phyloP scores from a whole-genome alignment of 2,888 invertebrate genomes.

The Tenthredo mesomela region DNA sequence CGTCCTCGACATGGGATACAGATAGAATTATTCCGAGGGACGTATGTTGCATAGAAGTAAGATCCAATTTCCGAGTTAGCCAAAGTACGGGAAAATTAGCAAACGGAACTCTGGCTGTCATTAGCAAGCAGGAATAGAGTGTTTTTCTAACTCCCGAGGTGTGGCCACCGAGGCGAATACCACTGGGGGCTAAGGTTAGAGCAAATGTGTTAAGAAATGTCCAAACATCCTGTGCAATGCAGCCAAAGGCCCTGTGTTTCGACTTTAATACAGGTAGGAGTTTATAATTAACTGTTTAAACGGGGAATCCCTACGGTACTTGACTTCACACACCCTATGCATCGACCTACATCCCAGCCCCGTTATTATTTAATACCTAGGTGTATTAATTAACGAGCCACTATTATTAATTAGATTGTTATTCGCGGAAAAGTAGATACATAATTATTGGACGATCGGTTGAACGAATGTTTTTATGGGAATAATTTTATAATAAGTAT shows the following conservation, averaged over 20 bases:
- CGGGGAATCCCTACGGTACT: conserved; percentile 45
- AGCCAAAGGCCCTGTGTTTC: not conserved
- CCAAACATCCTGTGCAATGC: conserved; percentile 41
- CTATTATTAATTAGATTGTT: conserved; percentile 34
- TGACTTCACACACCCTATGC: conserved; percentile 40
- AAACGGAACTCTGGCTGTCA: not conserved
- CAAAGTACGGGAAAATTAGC: not conserved
- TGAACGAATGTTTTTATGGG: not conserved
- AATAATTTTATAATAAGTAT: not conserved
- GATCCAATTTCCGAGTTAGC: not conserved
- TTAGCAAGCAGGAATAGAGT: conserved; percentile 12
- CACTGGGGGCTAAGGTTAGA: not conserved
- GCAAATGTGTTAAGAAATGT: conserved; percentile 24
- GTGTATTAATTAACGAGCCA: not conserved
- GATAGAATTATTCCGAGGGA: not conserved
- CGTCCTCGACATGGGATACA: not conserved
- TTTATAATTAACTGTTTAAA: conserved; percentile 44
- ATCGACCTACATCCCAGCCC: conserved; percentile 20
- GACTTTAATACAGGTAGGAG: conserved; percentile 25
- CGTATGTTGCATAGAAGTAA: not conserved
- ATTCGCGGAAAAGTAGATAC: not conserved
- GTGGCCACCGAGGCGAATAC: conserved; percentile 20
- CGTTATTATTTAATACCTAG: conserved; percentile 25
- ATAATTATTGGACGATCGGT: not conserved
- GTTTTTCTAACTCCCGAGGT: conserved; percentile 34